Evolutionary conservation across 2,113 vertebrate genomes (phyloP).

Genomic region (Plecturocebus donacophilus): DNA sequence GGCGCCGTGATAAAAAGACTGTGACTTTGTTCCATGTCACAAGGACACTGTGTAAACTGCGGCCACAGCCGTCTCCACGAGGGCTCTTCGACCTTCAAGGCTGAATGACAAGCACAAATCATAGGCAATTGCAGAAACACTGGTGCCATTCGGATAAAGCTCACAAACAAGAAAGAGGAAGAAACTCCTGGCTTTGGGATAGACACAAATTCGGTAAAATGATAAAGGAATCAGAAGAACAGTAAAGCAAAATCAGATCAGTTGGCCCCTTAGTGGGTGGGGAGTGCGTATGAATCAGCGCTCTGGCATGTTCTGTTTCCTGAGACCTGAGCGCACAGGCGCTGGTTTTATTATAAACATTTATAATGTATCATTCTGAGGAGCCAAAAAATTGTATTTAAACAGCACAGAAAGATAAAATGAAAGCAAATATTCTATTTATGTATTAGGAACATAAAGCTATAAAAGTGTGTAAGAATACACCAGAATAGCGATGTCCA

Average conservation of each 20-base stretch:
- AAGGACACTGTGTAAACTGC: accelerated
- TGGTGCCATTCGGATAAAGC: accelerated
- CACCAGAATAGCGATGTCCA: not conserved
- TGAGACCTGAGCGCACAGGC: accelerated
- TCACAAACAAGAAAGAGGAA: accelerated
- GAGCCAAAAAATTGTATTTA: not conserved
- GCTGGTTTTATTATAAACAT: accelerated
- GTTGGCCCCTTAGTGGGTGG: accelerated
- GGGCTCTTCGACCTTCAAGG: accelerated
- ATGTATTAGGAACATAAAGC: not conserved
- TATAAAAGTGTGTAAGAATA: not conserved
- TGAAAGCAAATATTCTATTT: not conserved
- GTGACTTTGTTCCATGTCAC: not conserved
- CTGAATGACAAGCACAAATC: accelerated
- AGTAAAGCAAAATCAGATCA: accelerated
- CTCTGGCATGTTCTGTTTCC: accelerated
- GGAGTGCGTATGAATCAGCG: too few relatives aligned
- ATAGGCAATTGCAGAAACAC: accelerated
- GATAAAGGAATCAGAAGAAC: accelerated
- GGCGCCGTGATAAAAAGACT: accelerated
- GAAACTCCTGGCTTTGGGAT: accelerated
- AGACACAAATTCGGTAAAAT: accelerated
- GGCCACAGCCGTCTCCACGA: accelerated
- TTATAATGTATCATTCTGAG: accelerated
- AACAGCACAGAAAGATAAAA: not conserved